Evolutionary conservation across 2,888 invertebrate genomes (phyloP), one percentile per base, ranked within the genome.

Genomic region (Altica lythri): DNA sequence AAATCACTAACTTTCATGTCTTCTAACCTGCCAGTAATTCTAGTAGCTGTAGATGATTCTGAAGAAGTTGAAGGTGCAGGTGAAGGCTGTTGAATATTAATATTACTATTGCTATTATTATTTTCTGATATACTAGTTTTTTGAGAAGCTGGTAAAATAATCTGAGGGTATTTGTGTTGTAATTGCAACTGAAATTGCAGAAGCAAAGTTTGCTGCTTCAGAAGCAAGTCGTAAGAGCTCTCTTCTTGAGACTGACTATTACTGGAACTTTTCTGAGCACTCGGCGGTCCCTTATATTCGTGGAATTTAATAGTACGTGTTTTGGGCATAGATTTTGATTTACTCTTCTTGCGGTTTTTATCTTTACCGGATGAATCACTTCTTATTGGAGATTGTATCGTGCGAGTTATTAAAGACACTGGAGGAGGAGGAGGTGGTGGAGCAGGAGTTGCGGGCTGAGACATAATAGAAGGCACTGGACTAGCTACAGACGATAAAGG

Each of bases 1-100:
- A 97, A 80, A 73, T 97, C 96, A 57, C 92, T 93, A 48, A 92
- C 96, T 80, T 95, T 95, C 92, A 96, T 92, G 71, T 95, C 95
- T 74, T 95, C 94, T 68, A 96, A 80, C 57, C 92, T 88, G 16
- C 85, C 82, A 13, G 80, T 69, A 29, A 81, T 78, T 69, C 80
- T 75, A n/a, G 79, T 70, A 4, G 71, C 61, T 10, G 67, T 63
- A 66, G 71, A 68, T 1, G 72, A 67, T 60, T 75, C 75, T 10
- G 80, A 76, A 50, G 76, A 73, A 34, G 73, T 77, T 55, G 67
- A 76, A 47, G 72, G 75, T 63, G 66, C 74, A 55, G 74, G 73
- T 40, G 77, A 81, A 51, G 77, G 79, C 61, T 62, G 74, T 17
- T 68, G 67, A 48, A 66, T 68, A 35, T 67, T 69, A 18, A 55